Base-by-base conservation (phyloP, 2,888 invertebrate genomes). In the Clunio marinus region DNA sequence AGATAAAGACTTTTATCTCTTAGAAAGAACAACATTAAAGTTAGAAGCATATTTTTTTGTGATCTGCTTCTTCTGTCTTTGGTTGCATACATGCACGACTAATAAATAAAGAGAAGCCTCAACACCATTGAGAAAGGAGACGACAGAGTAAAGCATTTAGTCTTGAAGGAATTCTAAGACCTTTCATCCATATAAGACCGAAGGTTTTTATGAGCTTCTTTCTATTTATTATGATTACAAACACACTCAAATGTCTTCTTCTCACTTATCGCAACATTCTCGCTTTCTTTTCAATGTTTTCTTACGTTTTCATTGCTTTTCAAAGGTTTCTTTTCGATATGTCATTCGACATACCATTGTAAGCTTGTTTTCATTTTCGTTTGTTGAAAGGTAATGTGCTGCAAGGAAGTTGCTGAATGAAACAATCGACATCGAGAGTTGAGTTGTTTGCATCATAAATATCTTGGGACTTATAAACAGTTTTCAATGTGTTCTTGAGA, bases 231-330 rank as follows among this genome's bases (percentile, higher is more conserved):
- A 15, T 57, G 57, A 25, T n/a, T 57, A 57, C 57, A n/a, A 35
- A 62, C 37, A 41, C 62, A 62, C 41, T 32, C 17, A 24, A 37
- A 20, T 35, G 15, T 17, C 27, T 28, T 58, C 27, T 58, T 62
- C 62, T 32, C 62, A 62, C 51, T 20, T n/a, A n/a, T n/a, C n/a
- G n/a, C n/a, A 41, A 51, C 41, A 13, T 41, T 17, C 51, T 51
- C 51, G 51, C 62, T 62, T 62, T 62, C 62, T 62, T 62, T 62
- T 32, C 20, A 62, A 62, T 62, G 62, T 62, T 62, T 28, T 59
- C 59, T 28, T 17, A 10, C 32, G 10, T 32, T 32, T 32, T 32
- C 32, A 5, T 32, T 32, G 5, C 32, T 32, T 32, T 32, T 32
- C 32, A 32, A 5, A 32, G 32, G 5, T 32, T 10, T 32, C 32